Base-by-base conservation (phyloP, 2,797 vertebrate species). In the Crax fasciolata region DNA sequence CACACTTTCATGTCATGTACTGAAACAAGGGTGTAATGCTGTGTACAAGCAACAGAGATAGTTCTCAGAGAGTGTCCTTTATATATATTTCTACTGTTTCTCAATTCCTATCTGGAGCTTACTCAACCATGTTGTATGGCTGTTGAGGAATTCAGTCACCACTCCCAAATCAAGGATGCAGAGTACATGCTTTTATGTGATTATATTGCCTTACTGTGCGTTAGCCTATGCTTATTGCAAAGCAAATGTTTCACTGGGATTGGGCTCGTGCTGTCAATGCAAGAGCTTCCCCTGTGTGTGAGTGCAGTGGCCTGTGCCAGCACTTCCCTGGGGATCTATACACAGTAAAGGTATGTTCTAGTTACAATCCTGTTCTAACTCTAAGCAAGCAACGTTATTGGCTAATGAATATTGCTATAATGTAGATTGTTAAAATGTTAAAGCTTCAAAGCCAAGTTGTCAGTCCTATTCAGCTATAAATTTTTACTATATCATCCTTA, bases 221-320 rank as follows among this genome's bases (percentile, higher is more conserved):
- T 23, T 48, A 35, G 13, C 23, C 24, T 78, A 30, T 8, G 24
- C 2, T 65, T 32, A 15, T 3, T 39, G 8, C 16, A 61, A n/a
- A 51, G 39, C 32, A 63, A 49, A 41, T 48, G 9, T 1, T 4
- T 54, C 8, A 0, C 25, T 10, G 35, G 23, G 7, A 46, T 65
- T 80, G 51, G 25, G 10, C 11, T 51, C n/a, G 2, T 6, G 8
- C 16, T 54, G 5, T 38, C 18, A 23, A 1, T 2, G 3, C 9
- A 28, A 74, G 48, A 49, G 21, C 23, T 67, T 28, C 16, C 9
- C 14, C 10, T 0, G 0, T 4, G 7, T 61, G 6, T 15, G 46
- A 43, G n/a, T 2, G 0, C 9, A 20, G 2, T 43, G 32, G 5
- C n/a, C 38, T 25, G 23, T 14, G 23, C 21, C 78, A 61, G 41